Base-by-base conservation (phyloP, 2,888 invertebrate genomes). In the Drosophila anceps region DNA sequence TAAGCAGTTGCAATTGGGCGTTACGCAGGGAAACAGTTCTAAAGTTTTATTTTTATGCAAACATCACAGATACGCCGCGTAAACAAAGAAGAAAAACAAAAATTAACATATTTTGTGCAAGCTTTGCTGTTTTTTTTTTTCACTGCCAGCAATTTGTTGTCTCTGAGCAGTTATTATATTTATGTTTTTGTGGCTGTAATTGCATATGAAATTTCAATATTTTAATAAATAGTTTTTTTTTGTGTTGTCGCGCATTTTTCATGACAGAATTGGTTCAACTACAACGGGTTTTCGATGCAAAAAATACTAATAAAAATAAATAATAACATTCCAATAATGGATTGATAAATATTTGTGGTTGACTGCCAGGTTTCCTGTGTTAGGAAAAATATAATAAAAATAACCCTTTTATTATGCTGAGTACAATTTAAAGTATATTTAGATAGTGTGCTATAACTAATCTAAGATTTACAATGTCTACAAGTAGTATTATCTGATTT, bases 181-280 rank as follows among this genome's bases (percentile, higher is more conserved):
- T 76, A 79, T 73, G 63, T 79, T 79, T 79, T 69, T 79, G 79
- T 68, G 76, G 55, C 72, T 79, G 73, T 84, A 87, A 84, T 84
- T 84, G 84, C 82, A 76, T 83, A 81, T 81, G 72, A 74, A 76
- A 78, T 82, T 82, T 78, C 67, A 81, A 67, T 82, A 81, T 77
- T 86, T 71, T 79, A 84, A 82, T 87, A 84, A 87, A 84, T 81
- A 82, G 81, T 84, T 77, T 73, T 35, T 51, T 31, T 53, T 39
- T n/a, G 9, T 54, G 65, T 77, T 69, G 69, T 69, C 68, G 79
- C 79, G 73, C 68, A 75, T 51, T 76, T 81, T 66, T 33, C 76
- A 76, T 83, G 86, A 86, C 86, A 88, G 88, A 86, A 79, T 88
- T 86, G 84, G 88, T 86, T 84, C 82, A 83, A 73, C 64, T 65